Conservation (phyloP, 2,113 vertebrate species). For the Oryzias javanicus region DNA sequence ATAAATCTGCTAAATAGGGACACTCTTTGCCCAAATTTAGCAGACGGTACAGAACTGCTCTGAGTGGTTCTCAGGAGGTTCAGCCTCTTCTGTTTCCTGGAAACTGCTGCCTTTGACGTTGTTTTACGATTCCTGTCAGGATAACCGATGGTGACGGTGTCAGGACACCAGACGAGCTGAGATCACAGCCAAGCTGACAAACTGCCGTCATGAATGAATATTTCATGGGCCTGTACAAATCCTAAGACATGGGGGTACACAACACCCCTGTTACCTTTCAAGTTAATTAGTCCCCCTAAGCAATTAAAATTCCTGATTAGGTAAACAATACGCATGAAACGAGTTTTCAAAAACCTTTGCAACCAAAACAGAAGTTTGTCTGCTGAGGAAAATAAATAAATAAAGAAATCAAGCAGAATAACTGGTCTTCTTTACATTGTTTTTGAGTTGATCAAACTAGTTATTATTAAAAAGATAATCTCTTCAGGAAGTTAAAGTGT, state of each 20-base stretch:
- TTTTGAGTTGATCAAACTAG: conserved; percentile 14
- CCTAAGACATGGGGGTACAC: conserved; percentile 37
- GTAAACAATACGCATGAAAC: conserved; percentile 65
- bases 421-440: conserved; percentile 15
- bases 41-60: not conserved
- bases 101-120: conserved; percentile 22
- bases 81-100: not conserved
- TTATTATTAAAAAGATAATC: too few relatives aligned
- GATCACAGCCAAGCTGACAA: conserved; percentile 38
- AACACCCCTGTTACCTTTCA: conserved; percentile 32
- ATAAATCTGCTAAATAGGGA: too few relatives aligned
- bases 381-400: conserved; percentile 8
- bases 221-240: conserved; percentile 56
- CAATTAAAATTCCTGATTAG: conserved; percentile 60
- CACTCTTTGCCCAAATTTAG: too few relatives aligned
- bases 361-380: conserved; percentile 40
- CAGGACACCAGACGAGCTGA: conserved; percentile 47
- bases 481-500: too few relatives aligned
- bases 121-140: conserved; percentile 28
- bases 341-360: conserved; percentile 49
- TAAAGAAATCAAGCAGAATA: too few relatives aligned
- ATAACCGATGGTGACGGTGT: conserved; percentile 50
- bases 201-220: conserved; percentile 57
- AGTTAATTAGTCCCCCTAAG: conserved; percentile 48
- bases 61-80: not conserved